Evolutionary conservation across 2,113 vertebrate species (phyloP).

Genomic region (Triplophysa rosa): DNA sequence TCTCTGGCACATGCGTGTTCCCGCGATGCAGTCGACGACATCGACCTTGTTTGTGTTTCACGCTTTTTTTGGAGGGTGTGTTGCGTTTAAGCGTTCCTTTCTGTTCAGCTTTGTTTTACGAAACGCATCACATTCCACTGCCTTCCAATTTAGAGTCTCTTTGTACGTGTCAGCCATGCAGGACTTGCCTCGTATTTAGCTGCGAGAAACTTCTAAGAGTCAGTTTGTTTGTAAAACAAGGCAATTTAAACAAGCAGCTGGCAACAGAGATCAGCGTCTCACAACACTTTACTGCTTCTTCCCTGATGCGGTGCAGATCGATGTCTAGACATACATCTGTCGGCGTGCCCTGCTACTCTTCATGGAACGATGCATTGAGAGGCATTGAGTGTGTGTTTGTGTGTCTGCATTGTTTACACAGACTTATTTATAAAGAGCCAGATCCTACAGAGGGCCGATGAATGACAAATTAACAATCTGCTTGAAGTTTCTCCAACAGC

Average conservation of each 20-base stretch:
- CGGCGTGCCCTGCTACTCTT: conserved; percentile 49
- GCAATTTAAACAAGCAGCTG: conserved; percentile 62
- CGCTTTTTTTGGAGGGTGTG: conserved; percentile 13
- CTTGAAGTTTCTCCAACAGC: conserved; percentile 45
- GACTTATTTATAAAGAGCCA: conserved; percentile 52
- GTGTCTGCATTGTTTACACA: conserved; percentile 49
- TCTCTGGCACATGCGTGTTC: background rate
- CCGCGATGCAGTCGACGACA: background rate
- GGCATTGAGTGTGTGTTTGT: conserved; percentile 37
- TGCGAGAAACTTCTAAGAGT: conserved; percentile 54
- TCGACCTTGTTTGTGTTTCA: conserved; percentile 40
- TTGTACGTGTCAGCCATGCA: conserved; percentile 48
- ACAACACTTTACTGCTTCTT: conserved; percentile 52
- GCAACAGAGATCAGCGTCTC: conserved; percentile 55
- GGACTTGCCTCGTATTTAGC: conserved; percentile 45
- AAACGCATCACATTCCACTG: conserved; percentile 53
- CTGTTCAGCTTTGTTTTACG: conserved; percentile 15
- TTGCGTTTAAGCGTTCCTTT: conserved; percentile 14
- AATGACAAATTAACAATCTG: conserved; percentile 58
- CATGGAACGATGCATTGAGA: conserved; percentile 55
- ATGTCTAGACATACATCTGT: conserved; percentile 58
- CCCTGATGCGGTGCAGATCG: conserved; percentile 56
- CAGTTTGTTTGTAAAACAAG: conserved; percentile 58
- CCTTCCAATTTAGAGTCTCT: conserved; percentile 39
- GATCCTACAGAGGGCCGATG: conserved; percentile 46